Conservation (phyloP, 2,113 vertebrate genomes). For the Urocynchramus pylzowi region DNA sequence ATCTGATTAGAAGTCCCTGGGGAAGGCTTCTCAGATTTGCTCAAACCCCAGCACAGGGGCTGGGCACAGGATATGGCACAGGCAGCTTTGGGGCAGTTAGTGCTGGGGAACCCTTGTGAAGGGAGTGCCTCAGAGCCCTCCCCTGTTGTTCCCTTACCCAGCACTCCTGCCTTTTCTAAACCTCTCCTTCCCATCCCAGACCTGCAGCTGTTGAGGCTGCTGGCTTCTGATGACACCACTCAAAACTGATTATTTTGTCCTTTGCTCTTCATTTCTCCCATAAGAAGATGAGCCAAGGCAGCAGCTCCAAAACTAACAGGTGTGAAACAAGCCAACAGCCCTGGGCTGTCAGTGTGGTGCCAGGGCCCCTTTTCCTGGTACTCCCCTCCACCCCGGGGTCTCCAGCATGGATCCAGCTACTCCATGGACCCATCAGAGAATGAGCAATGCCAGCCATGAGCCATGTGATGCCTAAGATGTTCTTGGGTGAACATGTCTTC, state of each 20-base stretch:
- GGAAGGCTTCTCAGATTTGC: background rate
- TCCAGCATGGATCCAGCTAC: background rate
- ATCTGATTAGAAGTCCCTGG: background rate
- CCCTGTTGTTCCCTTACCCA: background rate
- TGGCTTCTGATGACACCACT: background rate
- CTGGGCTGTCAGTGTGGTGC: background rate
- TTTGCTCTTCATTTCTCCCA: background rate
- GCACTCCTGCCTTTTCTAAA: background rate
- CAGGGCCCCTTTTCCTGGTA: background rate
- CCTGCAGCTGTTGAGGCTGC: background rate
- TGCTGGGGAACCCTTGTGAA: background rate
- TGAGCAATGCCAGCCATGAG: background rate
- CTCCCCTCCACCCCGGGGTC: background rate
- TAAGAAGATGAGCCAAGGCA: background rate
- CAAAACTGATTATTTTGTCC: background rate
- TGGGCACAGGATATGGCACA: fast-evolving
- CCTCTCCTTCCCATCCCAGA: background rate
- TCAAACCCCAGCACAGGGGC: fast-evolving
- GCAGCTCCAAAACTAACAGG: background rate
- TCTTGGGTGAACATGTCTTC: background rate
- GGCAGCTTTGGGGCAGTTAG: background rate
- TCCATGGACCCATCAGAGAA: background rate
- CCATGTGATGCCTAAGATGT: fast-evolving
- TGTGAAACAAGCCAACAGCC: background rate
- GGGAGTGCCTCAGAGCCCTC: background rate